Base-by-base conservation (phyloP, 1,140 invertebrate genomes). In the Ephestia elutella region DNA sequence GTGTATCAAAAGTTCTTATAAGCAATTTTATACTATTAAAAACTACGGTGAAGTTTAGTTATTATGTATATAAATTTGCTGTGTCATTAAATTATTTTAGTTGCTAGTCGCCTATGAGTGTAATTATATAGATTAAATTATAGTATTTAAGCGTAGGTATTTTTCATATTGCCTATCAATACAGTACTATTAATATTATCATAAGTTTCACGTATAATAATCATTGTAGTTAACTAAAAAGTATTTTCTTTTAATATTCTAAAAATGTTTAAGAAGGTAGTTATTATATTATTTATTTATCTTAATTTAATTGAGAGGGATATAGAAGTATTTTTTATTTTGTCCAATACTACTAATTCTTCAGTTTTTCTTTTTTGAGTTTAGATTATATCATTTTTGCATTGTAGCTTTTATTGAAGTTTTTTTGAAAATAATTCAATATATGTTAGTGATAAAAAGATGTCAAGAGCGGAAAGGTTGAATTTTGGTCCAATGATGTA, bases 401-500 rank as follows among this genome's bases (percentile, higher is more conserved):
- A 2, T 2, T 25, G 21, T 25, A n/a, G n/a, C n/a, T n/a, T 25
- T 25, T 25, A 25, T 25, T 25, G 7, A 15, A 44, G 38, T 15
- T 10, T 44, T 44, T 44, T 49, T 57, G 28, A 48, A 54, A 49
- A 35, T 48, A 48, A 57, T 54, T 44, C 28, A 53, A 49, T 61
- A 61, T 67, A 64, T 65, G 15, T 44, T 44, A 44, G 38, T n/a
- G 10, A 15, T 44, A 44, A 9, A 32, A 44, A 44, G 13, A 72
- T 71, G 68, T 73, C 68, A 71, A 62, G 75, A 80, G 65, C 60
- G 73, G 78, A 87, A n/a, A 85, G 84, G 84, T 87, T 87, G 84
- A 87, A 86, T 71, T 86, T 86, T 87, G 84, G 84, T 87, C 84
- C 84, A 87, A 87, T 84, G 76, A 82, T 78, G 75, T 81, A 85